These are phyloP conservation scores for Pegoplata infirma DNA, from an alignment of 2,888 invertebrate species.

Conservation along the genomic window DNA sequence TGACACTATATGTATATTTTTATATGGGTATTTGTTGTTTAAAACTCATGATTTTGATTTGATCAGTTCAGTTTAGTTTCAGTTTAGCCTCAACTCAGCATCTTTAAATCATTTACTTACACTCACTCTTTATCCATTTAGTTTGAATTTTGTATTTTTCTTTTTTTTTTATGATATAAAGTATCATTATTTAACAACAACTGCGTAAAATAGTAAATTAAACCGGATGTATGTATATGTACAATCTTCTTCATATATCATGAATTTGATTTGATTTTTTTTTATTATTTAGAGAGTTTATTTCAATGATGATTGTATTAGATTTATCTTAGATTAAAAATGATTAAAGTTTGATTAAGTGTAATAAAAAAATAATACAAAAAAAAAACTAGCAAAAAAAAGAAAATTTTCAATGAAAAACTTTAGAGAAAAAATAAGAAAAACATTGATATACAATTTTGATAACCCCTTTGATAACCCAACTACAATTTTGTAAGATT, in stretches of 20 bases:
- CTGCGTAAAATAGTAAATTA: conserved; percentile 66
- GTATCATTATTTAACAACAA: conserved; percentile 60
- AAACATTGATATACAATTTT: too few relatives aligned
- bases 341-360: conserved; percentile 57
- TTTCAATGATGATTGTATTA: conserved; percentile 49
- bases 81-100: conserved; percentile 44
- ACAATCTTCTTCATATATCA: conserved; percentile 40
- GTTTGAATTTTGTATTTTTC: background rate
- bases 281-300: conserved; percentile 32
- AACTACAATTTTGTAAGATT: too few relatives aligned
- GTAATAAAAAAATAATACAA: conserved; percentile 16
- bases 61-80: conserved; percentile 49
- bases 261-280: conserved; percentile 26
- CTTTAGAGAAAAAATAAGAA: too few relatives aligned
- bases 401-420: background rate
- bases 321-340: conserved; percentile 58
- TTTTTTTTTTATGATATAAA: conserved; percentile 47
- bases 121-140: conserved; percentile 36
- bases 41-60: conserved; percentile 33
- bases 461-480: too few relatives aligned
- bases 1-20: background rate
- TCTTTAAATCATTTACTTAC: conserved; percentile 9
- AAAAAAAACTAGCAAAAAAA: background rate
- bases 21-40: conserved; percentile 16
- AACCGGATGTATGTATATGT: conserved; percentile 66